Evolutionary conservation across 2,797 vertebrate species (phyloP).

Genomic region (Fringilla coelebs): DNA sequence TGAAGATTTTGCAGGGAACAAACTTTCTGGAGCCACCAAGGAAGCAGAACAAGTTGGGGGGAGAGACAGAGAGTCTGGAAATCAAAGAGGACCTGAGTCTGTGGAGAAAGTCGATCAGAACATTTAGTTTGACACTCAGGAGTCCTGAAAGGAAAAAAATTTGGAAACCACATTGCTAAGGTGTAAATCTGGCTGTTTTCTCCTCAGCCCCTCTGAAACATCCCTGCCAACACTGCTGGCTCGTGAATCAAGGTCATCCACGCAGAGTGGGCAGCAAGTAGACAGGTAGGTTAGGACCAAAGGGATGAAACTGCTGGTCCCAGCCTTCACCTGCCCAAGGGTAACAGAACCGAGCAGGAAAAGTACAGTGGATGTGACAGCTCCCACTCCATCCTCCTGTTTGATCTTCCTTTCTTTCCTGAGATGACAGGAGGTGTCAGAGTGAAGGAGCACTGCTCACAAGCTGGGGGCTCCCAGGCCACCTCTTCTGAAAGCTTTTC

Average conservation of each 20-base stretch:
- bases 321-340: slow-evolving; percentile 5
- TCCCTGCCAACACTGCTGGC: not conserved
- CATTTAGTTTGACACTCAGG: not conserved
- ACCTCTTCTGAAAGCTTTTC: not conserved
- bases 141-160: not conserved
- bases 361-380: slow-evolving; percentile 18
- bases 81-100: not conserved
- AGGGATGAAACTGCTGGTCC: not conserved
- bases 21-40: not conserved
- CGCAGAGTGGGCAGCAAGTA: not conserved
- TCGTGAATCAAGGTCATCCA: not conserved
- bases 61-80: not conserved
- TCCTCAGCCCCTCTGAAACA: rapidly evolving
- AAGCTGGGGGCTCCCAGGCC: not conserved
- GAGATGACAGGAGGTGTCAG: not conserved
- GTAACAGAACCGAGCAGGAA: not conserved
- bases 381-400: not conserved
- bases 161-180: not conserved
- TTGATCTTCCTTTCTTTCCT: not conserved
- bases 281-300: not conserved
- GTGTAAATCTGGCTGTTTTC: not conserved
- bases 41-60: not conserved
- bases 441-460: not conserved
- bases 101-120: not conserved
- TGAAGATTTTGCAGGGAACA: not conserved